Conservation (phyloP, 2,888 invertebrate species). For the Cryptocephalus primarius region DNA sequence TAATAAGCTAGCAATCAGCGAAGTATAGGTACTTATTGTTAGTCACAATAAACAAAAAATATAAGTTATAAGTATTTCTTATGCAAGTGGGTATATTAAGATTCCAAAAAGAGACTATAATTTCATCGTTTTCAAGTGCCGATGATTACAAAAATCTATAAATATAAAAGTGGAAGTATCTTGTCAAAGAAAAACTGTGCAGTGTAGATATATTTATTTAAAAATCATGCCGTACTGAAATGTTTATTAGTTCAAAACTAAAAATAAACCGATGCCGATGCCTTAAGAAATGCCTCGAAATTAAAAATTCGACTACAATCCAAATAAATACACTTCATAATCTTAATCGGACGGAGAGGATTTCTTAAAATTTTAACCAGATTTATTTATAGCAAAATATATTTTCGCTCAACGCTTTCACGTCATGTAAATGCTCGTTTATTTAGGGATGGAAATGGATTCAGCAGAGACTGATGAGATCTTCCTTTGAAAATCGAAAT, state of each 20-base stretch:
- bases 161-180: conserved; percentile 17
- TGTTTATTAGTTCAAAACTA: conserved; percentile 27
- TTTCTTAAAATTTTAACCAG: conserved; percentile 8
- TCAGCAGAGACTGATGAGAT: no score
- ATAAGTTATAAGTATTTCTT: no score
- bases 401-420: conserved; percentile 4
- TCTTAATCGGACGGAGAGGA: conserved; percentile 16
- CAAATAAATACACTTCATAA: conserved; percentile 27
- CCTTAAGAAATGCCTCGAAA: conserved; percentile 20
- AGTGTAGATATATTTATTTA: conserved; percentile 24
- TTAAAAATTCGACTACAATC: conserved; percentile 24
- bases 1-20: no score
- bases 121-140: no score
- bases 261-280: conserved; percentile 20
- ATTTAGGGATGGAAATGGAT: no score
- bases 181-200: conserved; percentile 17
- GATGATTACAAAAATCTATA: conserved; percentile 5
- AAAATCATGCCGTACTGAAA: conserved; percentile 25
- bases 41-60: no score
- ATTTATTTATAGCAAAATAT: conserved; percentile 17
- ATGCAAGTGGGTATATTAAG: no score
- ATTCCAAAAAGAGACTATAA: no score
- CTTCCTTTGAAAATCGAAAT: no score
- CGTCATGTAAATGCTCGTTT: no score
- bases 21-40: no score